Evolutionary conservation across 2,888 invertebrate genomes (phyloP).

Genomic region (Zhuqinia jingwanae): DNA sequence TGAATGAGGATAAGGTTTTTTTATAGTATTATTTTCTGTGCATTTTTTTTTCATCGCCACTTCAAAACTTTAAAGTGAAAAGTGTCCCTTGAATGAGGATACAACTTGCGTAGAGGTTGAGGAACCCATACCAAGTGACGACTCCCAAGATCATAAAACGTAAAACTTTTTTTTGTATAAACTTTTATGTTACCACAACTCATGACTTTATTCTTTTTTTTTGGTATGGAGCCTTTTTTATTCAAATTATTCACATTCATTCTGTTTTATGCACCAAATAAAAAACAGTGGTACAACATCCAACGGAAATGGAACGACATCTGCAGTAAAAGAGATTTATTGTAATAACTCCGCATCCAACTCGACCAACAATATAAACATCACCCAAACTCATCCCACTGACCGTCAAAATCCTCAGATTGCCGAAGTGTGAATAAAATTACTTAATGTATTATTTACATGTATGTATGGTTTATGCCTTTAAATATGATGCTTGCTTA

Average conservation of each 20-base stretch:
- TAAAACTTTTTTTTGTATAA: conserved; percentile 16
- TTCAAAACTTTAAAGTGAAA: conserved; percentile 62
- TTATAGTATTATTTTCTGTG: too few species aligned
- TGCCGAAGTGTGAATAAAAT: conserved; percentile 66
- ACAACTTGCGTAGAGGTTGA: background rate
- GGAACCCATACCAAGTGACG: conserved; percentile 8
- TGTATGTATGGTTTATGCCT: too few species aligned
- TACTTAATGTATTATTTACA: too few species aligned
- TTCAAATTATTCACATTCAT: background rate
- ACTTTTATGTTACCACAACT: background rate
- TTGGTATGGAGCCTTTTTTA: background rate
- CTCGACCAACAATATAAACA: too few species aligned
- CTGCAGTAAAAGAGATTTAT: background rate
- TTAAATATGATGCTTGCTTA: too few species aligned
- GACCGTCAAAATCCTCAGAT: conserved; percentile 54
- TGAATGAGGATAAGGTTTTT: conserved; percentile 66
- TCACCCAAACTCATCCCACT: conserved; percentile 55
- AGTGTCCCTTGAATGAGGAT: conserved; percentile 70
- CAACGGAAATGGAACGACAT: conserved; percentile 64
- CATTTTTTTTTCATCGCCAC: too few species aligned
- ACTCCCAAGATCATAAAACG: conserved; percentile 37
- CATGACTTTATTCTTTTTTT: too few species aligned
- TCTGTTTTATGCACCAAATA: background rate
- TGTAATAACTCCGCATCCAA: too few species aligned
- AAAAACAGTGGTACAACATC: conserved; percentile 53